Percentiles rank a stretch among this genome's conserved stretches.
phyloP scores from a whole-genome alignment of 2,113 vertebrate species.

The Cochlearius cochlearius region DNA sequence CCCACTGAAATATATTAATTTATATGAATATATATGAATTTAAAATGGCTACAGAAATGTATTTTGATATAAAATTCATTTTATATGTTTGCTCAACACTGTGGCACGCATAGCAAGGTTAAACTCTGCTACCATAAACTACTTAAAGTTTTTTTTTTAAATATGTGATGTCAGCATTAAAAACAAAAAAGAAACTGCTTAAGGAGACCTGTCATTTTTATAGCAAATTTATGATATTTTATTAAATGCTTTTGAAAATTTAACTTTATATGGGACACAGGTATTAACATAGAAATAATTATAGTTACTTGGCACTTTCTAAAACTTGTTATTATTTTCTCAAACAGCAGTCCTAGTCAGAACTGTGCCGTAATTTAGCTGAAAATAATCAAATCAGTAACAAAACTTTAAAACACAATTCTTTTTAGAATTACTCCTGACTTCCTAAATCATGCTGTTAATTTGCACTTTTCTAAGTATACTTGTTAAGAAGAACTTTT shows the following conservation, averaged over 20 bases:
- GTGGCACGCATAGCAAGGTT: neutral
- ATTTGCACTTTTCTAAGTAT: neutral
- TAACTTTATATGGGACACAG: neutral
- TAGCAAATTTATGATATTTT: neutral
- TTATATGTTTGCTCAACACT: neutral
- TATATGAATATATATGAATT: neutral
- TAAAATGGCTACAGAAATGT: neutral
- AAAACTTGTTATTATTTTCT: neutral
- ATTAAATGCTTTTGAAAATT: neutral
- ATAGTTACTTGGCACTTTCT: neutral
- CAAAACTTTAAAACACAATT: neutral
- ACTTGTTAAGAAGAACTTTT: neutral
- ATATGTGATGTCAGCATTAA: neutral
- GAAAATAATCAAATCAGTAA: neutral
- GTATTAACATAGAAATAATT: neutral
- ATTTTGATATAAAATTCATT: neutral
- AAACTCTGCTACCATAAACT: neutral
- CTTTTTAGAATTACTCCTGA: neutral
- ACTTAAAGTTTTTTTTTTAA: neutral
- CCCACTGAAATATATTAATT: constrained; percentile 15
- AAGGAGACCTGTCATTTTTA: neutral
- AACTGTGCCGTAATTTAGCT: neutral
- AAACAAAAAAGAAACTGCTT: neutral
- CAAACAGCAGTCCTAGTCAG: neutral
- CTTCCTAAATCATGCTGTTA: neutral